Evolutionary conservation across 2,888 invertebrate genomes (phyloP), one percentile per base, ranked within the genome.

Genomic region (Mayetiola destructor): DNA sequence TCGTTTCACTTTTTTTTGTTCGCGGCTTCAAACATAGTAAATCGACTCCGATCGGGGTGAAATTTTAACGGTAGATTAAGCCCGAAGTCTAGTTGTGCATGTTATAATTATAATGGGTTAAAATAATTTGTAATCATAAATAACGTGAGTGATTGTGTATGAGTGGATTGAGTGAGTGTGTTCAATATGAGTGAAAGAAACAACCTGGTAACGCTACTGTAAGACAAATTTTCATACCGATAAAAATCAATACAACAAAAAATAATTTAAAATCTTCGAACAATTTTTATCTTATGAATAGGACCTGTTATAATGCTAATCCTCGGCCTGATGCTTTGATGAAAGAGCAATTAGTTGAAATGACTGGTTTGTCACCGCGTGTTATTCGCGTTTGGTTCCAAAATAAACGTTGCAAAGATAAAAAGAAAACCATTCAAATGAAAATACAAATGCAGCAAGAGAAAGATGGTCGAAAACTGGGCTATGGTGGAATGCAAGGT

Each of bases 351-450:
- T 80, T 99, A 61, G 96, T 96, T 40, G 97, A 99, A 75, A 95
- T 97, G 96, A 99, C 99, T 16, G 85, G 92, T 0, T 81, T 99
- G 56, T 94, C 92, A 66, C 96, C 97, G 20, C 78, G 99, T 16
- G 99, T 99, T 64, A 99, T 99, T 70, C 80, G 99, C 68, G 99
- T 99, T 59, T 99, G 99, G 99, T 99, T 97, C 79, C 96, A 96
- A 75, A 96, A 96, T 75, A 96, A 95, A 72, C 79, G 95, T 62
- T 95, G 94, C 77, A 95, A 95, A 74, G 94, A 95, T 76, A 95
- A 95, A 77, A 95, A 95, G 78, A 88, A 92, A 72, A 94, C 93
- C 57, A 87, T 96, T 56, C 85, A 94, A 66, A 85, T 96, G 80
- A 95, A 96, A 73, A 88, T 96, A 76, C 92, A 95, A 73, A 93